Percentiles rank a stretch among this genome's conserved stretches.
Conservation (phyloP, 2,888 invertebrate species). For the Tuta absoluta region DNA sequence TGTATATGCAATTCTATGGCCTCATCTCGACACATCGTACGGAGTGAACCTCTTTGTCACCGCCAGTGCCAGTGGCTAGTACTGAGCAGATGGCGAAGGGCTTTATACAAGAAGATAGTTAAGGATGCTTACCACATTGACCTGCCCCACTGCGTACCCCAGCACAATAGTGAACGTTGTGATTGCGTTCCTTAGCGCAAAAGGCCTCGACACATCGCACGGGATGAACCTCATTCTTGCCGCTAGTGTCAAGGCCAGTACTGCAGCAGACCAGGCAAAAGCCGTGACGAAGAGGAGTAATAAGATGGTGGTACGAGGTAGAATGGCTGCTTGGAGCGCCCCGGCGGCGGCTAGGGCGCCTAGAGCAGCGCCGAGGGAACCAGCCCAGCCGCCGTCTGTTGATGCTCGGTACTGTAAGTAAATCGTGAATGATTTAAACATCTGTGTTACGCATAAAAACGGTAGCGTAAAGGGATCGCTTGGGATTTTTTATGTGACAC, state of each 20-base stretch:
- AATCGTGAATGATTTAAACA: no score
- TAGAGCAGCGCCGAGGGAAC: conserved; percentile 89
- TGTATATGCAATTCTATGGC: no score
- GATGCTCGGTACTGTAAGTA: conserved; percentile 89
- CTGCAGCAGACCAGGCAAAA: conserved; percentile 94
- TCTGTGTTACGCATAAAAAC: no score
- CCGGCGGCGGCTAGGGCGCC: conserved; percentile 89
- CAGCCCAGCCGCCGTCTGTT: conserved; percentile 92
- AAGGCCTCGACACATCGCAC: conserved; percentile 93
- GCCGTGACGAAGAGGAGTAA: conserved; percentile 92
- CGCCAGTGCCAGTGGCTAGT: conserved; percentile 90
- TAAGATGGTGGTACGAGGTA: conserved; percentile 92
- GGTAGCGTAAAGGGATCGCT: no score
- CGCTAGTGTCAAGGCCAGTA: conserved; percentile 91
- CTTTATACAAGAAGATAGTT: background rate
- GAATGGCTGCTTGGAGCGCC: conserved; percentile 87
- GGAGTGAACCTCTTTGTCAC: conserved; percentile 91
- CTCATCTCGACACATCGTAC: conserved; percentile 93
- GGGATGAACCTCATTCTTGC: conserved; percentile 91
- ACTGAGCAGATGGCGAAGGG: conserved; percentile 93
- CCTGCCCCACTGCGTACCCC: conserved; percentile 94
- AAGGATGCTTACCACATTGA: conserved; percentile 91
- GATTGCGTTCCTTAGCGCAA: conserved; percentile 90
- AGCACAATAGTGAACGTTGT: conserved; percentile 93
- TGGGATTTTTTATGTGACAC: no score